Evolutionary conservation across 2,113 vertebrate genomes (phyloP), one percentile per base, ranked within the genome.

Genomic region (Pheucticus melanocephalus): DNA sequence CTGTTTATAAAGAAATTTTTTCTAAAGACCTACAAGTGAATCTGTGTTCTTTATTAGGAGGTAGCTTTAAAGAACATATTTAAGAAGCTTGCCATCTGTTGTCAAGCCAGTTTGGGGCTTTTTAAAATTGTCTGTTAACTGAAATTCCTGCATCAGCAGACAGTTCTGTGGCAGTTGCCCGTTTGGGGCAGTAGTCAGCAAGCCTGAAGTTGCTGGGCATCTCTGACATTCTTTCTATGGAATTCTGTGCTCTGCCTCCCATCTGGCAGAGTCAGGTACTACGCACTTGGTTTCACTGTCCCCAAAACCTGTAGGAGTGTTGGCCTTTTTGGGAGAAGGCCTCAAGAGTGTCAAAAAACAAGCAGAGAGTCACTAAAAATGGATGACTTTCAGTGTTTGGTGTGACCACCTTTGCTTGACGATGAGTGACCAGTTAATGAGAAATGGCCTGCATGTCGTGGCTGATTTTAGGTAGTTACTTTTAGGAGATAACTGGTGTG

Each of bases 11-110:
- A 72, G 73, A 64, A 16, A 1, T 53, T 80, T 88, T 86, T 86
- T 88, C 25, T 65, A 42, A 89, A 66, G 24, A 37, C 45, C 73
- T 85, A 23, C 77, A 48, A 56, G 57, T 40, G n/a, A 95, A 76
- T 76, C 17, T 5, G 37, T 84, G 77, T 78, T 70, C 47, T 88
- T 89, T 27, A 14, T 82, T 63, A 78, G 77, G 27, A 78, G 50
- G 61, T 95, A 66, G 86, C 83, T 92, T 80, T 95, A 80, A 88
- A 80, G n/a, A 90, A 76, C 39, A 33, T 40, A n/a, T 88, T 88
- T 90, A 23, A 81, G 82, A 70, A 81, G 47, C 22, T 47, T 66
- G 85, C 40, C 33, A 70, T 73, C 47, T 51, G 22, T 69, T 69
- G 15, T 80, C 51, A 54, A 59, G 85, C 23, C 33, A 42, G 85